Evolutionary conservation across 2,888 invertebrate species (phyloP).

Genomic region (Scaptomyza reducta): DNA sequence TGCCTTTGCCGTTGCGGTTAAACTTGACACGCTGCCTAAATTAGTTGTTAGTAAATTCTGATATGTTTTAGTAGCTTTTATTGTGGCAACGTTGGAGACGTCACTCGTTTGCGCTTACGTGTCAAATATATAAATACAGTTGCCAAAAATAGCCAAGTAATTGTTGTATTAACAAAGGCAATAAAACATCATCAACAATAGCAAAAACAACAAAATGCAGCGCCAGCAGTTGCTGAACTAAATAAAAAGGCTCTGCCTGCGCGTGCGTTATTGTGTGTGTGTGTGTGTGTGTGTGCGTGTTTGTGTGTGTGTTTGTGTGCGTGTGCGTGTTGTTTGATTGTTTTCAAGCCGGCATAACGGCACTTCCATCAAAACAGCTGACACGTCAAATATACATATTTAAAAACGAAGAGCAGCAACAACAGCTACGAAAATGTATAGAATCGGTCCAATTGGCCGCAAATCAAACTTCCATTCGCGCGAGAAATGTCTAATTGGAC

Average conservation of each 20-base stretch:
- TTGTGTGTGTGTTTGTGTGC: too few relatives aligned
- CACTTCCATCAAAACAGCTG: constrained; percentile 43
- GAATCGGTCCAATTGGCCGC: constrained; percentile 82
- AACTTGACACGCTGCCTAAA: constrained; percentile 28
- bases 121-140: constrained; percentile 20
- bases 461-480: constrained; percentile 89
- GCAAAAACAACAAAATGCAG: constrained; percentile 31
- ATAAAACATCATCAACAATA: not conserved
- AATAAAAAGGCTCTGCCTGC: constrained; percentile 20
- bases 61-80: constrained; percentile 15
- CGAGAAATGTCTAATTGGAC: constrained; percentile 96
- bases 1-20: constrained; percentile 20
- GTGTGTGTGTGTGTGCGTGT: constrained; percentile 16
- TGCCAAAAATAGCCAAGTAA: constrained; percentile 53
- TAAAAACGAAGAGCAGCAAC: not conserved
- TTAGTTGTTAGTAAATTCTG: constrained; percentile 26
- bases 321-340: constrained; percentile 25
- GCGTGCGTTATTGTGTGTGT: constrained; percentile 40
- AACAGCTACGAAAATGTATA: constrained; percentile 73
- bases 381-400: constrained; percentile 4
- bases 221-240: constrained; percentile 22
- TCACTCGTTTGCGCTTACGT: constrained; percentile 30
- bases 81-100: not conserved
- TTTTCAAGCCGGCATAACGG: constrained; percentile 47
- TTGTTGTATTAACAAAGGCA: constrained; percentile 21